Percentiles rank a stretch among this genome's conserved stretches.
Conservation (phyloP, 2,113 vertebrate species). For the Mellivora capensis region DNA sequence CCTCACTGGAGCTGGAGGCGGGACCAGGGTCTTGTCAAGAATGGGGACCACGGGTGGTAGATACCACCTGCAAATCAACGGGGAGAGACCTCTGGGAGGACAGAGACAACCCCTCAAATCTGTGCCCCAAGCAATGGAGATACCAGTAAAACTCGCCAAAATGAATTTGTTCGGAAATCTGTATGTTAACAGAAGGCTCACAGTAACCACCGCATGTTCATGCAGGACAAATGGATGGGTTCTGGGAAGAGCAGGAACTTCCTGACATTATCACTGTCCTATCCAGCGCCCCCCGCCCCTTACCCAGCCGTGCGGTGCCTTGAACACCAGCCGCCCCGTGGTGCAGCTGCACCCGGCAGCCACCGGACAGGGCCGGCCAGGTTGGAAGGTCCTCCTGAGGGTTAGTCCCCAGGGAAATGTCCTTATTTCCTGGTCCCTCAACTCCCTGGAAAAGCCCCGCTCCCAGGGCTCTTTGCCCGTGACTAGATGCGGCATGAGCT, state of each 20-base stretch:
- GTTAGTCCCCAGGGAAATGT: not conserved
- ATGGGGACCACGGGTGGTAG: too few species aligned
- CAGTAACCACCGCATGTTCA: fast-evolving
- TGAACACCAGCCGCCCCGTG: not conserved
- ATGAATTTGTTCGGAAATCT: not conserved
- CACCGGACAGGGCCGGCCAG: fast-evolving
- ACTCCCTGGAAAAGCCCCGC: not conserved
- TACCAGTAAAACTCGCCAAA: fast-evolving
- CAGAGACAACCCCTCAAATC: not conserved
- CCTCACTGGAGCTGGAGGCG: not conserved
- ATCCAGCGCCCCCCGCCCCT: fast-evolving
- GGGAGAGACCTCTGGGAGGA: not conserved
- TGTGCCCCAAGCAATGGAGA: too few species aligned
- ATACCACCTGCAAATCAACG: fast-evolving
- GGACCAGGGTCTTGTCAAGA: not conserved
- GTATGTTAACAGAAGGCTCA: fast-evolving
- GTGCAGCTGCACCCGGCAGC: not conserved
- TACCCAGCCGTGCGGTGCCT: fast-evolving
- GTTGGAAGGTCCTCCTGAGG: not conserved
- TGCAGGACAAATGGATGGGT: not conserved
- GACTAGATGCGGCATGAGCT: not conserved
- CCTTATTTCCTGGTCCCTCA: not conserved
- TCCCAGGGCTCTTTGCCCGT: not conserved
- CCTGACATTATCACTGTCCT: not conserved
- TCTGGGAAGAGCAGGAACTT: not conserved